Evolutionary conservation across 2,113 vertebrate genomes (phyloP), one percentile per base, ranked within the genome.

Genomic region (Hiodon alosoides): DNA sequence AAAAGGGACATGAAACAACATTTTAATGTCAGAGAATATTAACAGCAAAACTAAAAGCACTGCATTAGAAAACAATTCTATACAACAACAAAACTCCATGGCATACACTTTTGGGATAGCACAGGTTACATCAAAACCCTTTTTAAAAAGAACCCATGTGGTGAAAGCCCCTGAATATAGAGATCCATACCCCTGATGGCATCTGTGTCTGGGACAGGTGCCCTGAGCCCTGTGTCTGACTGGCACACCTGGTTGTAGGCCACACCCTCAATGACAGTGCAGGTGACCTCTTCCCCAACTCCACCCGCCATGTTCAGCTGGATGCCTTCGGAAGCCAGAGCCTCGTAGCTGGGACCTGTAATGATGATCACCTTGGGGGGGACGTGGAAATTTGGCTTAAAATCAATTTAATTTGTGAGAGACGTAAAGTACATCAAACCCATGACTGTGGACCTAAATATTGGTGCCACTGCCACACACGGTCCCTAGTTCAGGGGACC

Each of bases 341-440:
- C 86, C 48, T 95, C 94, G 0, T 95, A 97, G 73, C 90, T 89
- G 0, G 94, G 90, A 13, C 93, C 92, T 0, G 94, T 93, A 55
- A 97, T 94, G 86, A 97, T 95, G 59, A 97, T 95, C 61, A 97
- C 86, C 90, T 96, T 47, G 6, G 11, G 53, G 47, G 2, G 64
- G 48, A 16, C 71, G 5, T 0, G 3, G 8, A 60, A 31, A 31
- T 31, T 31, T 2, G 31, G 31, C 31, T 31, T 31, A 31, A 31
- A 31, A 31, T 31, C 31, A 31, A 31, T 31, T n/a, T n/a, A n/a
- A n/a, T n/a, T n/a, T 31, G 31, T 31, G 31, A 31, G 31, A 31
- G 31, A 31, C 31, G 31, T 31, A 31, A 31, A 31, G 31, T 31
- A 31, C 31, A 31, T 31, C 31, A 31, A 31, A 31, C 31, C 31